These are phyloP conservation scores for Zaprionus ghesquierei DNA, from an alignment of 1,140 invertebrate genomes.

Conservation along the genomic window DNA sequence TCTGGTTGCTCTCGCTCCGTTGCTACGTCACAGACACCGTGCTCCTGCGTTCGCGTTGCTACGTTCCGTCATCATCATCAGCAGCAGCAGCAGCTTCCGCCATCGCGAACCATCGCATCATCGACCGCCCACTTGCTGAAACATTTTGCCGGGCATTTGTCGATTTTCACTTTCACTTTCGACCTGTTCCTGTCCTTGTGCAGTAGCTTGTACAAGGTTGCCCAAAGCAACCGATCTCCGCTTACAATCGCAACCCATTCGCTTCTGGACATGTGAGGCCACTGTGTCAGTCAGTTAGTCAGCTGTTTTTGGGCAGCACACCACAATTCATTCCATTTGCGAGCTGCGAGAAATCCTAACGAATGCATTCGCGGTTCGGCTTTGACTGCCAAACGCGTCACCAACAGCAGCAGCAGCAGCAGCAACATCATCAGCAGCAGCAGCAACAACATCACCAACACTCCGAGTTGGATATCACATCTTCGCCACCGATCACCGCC, in stretches of 20 bases:
- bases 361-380: slow-evolving; percentile 80
- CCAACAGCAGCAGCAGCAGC: slow-evolving; percentile 55
- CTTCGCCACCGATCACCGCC: too few relatives aligned
- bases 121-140: too few relatives aligned
- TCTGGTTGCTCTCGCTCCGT: slow-evolving; percentile 72
- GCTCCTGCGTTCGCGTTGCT: slow-evolving; percentile 11
- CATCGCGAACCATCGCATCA: slow-evolving; percentile 3
- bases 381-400: slow-evolving; percentile 76
- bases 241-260: slow-evolving; percentile 32
- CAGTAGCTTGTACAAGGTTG: slow-evolving; percentile 55
- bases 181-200: slow-evolving; percentile 10
- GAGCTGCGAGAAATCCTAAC: slow-evolving; percentile 54
- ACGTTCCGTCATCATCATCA: neutral
- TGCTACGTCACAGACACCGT: slow-evolving; percentile 51
- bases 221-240: slow-evolving; percentile 65
- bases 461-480: too few relatives aligned
- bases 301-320: neutral
- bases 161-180: slow-evolving; percentile 74
- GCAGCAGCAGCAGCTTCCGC: slow-evolving; percentile 29
- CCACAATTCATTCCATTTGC: slow-evolving; percentile 23
- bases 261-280: slow-evolving; percentile 33
- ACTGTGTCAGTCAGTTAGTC: neutral
- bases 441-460: slow-evolving; percentile 43
- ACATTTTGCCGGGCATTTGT: neutral
- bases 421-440: slow-evolving; percentile 37